Conservation (phyloP, 2,797 vertebrate species). For the Gorsachius magnificus region DNA sequence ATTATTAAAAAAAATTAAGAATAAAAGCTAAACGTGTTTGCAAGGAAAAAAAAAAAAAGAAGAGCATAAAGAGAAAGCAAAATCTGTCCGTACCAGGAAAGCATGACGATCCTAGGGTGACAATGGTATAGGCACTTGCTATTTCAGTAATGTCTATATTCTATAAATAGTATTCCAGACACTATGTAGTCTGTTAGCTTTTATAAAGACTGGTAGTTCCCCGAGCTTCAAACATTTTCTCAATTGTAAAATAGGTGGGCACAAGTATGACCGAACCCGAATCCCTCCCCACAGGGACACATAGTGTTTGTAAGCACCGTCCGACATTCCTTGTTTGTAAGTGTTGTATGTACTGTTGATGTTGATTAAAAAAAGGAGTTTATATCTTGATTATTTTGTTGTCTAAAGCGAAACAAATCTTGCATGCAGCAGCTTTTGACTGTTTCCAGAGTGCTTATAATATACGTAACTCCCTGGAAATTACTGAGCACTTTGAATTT, state of each 20-base stretch:
- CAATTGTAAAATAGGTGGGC: conserved; percentile 90
- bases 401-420: conserved; percentile 93
- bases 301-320: conserved; percentile 97
- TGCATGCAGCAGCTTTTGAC: conserved; percentile 95
- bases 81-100: conserved; percentile 82
- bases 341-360: conserved; percentile 99
- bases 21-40: conserved; percentile 79
- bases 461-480: conserved; percentile 87
- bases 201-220: conserved; percentile 98
- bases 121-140: conserved; percentile 96
- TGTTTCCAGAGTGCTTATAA: conserved; percentile 86
- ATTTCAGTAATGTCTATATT: conserved; percentile 98
- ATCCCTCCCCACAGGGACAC: conserved; percentile 87
- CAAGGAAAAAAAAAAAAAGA: conserved; percentile 70
- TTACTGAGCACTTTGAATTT: conserved; percentile 91
- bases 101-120: conserved; percentile 86
- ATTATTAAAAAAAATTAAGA: conserved; percentile 47
- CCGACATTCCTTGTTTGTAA: conserved; percentile 99
- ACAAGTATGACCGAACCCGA: conserved; percentile 82
- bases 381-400: conserved; percentile 99
- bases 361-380: conserved; percentile 98
- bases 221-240: conserved; percentile 89
- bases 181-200: conserved; percentile 99
- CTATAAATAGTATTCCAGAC: conserved; percentile 99
- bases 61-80: conserved; percentile 10